These are phyloP conservation scores for Aldabrachelys gigantea DNA, from an alignment of 2,113 vertebrate species.

Conservation along the genomic window DNA sequence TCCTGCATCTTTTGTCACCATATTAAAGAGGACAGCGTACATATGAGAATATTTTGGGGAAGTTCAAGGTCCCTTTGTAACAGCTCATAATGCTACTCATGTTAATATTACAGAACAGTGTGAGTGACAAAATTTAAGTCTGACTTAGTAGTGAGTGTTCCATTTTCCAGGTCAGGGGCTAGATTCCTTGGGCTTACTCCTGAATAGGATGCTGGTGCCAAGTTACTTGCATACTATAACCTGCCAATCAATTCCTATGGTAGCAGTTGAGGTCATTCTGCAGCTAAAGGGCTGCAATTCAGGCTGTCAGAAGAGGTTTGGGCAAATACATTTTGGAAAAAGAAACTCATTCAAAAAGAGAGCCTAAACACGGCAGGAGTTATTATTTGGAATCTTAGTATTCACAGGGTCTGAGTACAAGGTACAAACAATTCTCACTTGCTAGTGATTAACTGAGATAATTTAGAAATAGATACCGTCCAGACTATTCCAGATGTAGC, in stretches of 20 bases:
- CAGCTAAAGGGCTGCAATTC: background rate
- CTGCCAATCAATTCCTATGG: constrained; percentile 36
- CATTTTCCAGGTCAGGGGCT: background rate
- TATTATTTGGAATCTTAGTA: constrained; percentile 33
- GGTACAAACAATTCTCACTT: background rate
- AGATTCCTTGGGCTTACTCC: background rate
- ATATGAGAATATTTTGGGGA: background rate
- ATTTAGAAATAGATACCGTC: background rate
- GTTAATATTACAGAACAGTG: background rate
- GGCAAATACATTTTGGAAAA: constrained; percentile 24
- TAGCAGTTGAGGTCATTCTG: background rate
- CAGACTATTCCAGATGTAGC: background rate
- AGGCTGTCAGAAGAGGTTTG: constrained; percentile 45
- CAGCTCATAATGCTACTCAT: background rate
- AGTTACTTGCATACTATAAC: background rate
- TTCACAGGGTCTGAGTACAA: background rate
- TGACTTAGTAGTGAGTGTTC: background rate
- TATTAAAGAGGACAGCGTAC: background rate
- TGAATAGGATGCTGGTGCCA: background rate
- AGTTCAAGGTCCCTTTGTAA: background rate
- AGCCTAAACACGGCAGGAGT: background rate
- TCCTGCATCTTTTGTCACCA: background rate
- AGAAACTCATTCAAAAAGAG: constrained; percentile 13
- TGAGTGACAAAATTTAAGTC: background rate
- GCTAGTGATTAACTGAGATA: background rate